phyloP scores from a whole-genome alignment of 2,113 vertebrate genomes.

The Potamarius usumacintae region DNA sequence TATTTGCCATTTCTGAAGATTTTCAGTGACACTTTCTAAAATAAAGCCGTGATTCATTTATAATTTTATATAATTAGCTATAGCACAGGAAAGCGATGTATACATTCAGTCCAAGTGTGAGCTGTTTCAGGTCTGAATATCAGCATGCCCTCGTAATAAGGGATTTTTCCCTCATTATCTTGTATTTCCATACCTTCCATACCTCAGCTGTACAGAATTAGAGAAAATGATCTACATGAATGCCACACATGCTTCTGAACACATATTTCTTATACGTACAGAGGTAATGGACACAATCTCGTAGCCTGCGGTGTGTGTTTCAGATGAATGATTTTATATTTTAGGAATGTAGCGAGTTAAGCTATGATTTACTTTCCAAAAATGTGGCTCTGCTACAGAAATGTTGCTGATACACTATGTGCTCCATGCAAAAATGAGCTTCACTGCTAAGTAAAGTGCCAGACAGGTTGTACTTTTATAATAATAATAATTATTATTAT shows the following conservation, averaged over 20 bases:
- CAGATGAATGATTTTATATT: not conserved
- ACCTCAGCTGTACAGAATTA: not conserved
- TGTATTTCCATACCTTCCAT: not conserved
- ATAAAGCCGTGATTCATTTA: not conserved
- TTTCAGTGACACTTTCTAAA: not conserved
- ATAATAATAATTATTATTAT: not conserved
- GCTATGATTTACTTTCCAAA: not conserved
- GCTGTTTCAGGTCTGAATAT: not conserved
- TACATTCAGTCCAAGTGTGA: not conserved
- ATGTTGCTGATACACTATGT: not conserved
- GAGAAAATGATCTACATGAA: not conserved
- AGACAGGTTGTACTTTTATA: not conserved
- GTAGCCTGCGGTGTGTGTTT: not conserved
- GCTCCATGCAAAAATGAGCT: not conserved
- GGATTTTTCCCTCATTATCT: conserved; percentile 20
- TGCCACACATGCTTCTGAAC: conserved; percentile 10
- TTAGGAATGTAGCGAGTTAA: not conserved
- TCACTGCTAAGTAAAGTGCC: not conserved
- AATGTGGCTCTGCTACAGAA: not conserved
- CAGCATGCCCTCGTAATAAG: not conserved
- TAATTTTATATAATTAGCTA: not conserved
- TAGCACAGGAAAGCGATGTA: not conserved
- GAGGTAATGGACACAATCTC: not conserved
- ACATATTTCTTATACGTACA: not conserved
- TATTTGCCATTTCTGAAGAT: not conserved